Conservation (phyloP, 2,888 invertebrate genomes). For the Colostygia pectinataria region DNA sequence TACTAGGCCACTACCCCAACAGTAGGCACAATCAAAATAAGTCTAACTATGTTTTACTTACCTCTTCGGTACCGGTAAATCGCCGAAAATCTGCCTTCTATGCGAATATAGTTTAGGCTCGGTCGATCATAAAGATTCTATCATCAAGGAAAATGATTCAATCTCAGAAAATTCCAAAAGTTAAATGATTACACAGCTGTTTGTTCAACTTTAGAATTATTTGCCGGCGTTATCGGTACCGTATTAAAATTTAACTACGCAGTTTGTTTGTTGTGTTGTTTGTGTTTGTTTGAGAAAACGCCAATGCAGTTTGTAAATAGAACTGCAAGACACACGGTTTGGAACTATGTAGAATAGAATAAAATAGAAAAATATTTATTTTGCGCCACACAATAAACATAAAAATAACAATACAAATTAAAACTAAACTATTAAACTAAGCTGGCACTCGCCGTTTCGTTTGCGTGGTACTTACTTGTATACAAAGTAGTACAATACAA, state of each 20-base stretch:
- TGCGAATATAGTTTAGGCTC: neutral
- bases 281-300: too few relatives aligned
- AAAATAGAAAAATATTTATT: too few relatives aligned
- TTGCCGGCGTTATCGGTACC: neutral
- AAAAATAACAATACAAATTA: too few relatives aligned
- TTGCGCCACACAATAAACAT: too few relatives aligned
- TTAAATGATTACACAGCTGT: slow-evolving; percentile 31
- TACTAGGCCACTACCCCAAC: too few relatives aligned
- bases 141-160: slow-evolving; percentile 33
- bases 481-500: too few relatives aligned
- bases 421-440: too few relatives aligned
- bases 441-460: too few relatives aligned
- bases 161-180: slow-evolving; percentile 25
- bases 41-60: neutral
- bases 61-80: neutral
- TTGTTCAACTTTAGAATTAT: slow-evolving; percentile 4
- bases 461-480: too few relatives aligned
- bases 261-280: neutral
- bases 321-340: too few relatives aligned
- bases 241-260: neutral
- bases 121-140: slow-evolving; percentile 36
- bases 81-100: neutral
- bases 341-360: too few relatives aligned
- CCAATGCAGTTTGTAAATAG: too few relatives aligned
- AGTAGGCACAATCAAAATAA: neutral